A percentile compares a stretch with the other conserved stretches of the same genome.
phyloP scores from a whole-genome alignment of 2,113 vertebrate species.

The Albula goreensis region DNA sequence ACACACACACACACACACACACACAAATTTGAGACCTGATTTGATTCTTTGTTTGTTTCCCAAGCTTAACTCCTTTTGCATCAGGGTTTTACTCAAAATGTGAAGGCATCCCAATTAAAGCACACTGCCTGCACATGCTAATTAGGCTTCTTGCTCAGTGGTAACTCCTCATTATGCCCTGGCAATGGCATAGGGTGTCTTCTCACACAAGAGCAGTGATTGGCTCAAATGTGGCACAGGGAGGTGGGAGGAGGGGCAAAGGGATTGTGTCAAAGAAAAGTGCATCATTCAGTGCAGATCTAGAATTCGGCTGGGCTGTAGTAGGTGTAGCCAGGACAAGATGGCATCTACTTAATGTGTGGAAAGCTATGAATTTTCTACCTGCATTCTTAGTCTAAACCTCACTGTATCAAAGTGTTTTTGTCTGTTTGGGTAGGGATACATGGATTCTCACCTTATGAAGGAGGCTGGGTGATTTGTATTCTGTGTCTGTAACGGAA shows the following conservation, averaged over 20 bases:
- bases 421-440: not conserved
- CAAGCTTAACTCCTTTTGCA: not conserved
- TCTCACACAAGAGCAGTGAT: not conserved
- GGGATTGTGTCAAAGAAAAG: not conserved
- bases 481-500: not conserved
- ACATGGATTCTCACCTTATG: not conserved
- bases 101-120: conserved; percentile 82
- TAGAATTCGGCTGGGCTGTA: not conserved
- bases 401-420: not conserved
- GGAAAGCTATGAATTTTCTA: not conserved
- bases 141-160: conserved; percentile 84
- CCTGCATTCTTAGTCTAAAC: not conserved
- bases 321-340: not conserved
- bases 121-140: conserved; percentile 82
- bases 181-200: conserved; percentile 57
- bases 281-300: not conserved
- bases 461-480: too few relatives aligned
- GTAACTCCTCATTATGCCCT: conserved; percentile 74
- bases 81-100: not conserved
- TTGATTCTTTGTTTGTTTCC: not conserved
- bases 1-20: not conserved
- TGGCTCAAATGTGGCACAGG: not conserved
- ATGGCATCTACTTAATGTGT: not conserved
- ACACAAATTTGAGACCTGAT: not conserved
- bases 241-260: not conserved